Percentiles rank a stretch among this genome's conserved stretches.
Conservation (phyloP, 2,888 invertebrate genomes). For the Lasioglossum zephyrum region DNA sequence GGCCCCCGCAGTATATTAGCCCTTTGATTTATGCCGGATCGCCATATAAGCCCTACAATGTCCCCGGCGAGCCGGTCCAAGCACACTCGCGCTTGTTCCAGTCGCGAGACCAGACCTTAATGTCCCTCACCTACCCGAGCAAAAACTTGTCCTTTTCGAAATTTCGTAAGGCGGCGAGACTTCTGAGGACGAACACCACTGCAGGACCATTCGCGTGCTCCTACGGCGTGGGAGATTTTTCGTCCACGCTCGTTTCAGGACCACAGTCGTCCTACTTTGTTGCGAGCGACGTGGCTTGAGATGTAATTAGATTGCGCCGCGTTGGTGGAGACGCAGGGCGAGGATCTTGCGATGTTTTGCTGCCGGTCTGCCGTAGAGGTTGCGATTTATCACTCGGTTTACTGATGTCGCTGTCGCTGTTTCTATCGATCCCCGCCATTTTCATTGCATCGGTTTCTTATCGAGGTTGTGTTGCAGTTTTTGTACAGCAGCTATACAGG, state of each 20-base stretch:
- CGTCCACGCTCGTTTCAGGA: background rate
- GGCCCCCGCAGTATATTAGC: slow-evolving; percentile 80
- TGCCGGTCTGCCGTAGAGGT: background rate
- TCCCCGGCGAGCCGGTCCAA: slow-evolving; percentile 58
- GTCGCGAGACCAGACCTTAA: slow-evolving; percentile 26
- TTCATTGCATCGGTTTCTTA: background rate
- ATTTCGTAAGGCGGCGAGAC: slow-evolving; percentile 27
- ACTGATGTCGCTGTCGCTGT: background rate
- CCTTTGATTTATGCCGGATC: slow-evolving; percentile 83
- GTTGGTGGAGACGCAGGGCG: background rate
- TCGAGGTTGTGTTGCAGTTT: too few species aligned
- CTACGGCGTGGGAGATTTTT: slow-evolving; percentile 2
- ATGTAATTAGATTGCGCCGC: background rate
- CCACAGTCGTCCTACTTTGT: background rate
- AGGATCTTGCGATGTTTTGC: background rate
- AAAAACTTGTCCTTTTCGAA: slow-evolving; percentile 52
- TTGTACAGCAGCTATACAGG: too few species aligned
- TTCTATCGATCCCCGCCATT: background rate
- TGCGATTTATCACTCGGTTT: background rate
- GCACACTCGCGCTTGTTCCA: slow-evolving; percentile 23
- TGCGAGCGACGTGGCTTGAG: background rate
- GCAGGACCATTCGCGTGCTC: background rate
- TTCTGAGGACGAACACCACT: background rate
- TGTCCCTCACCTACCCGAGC: slow-evolving; percentile 14
- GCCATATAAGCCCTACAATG: slow-evolving; percentile 82